Conservation (phyloP, 2,797 vertebrate species). For the Acrocephalus scirpaceus region DNA sequence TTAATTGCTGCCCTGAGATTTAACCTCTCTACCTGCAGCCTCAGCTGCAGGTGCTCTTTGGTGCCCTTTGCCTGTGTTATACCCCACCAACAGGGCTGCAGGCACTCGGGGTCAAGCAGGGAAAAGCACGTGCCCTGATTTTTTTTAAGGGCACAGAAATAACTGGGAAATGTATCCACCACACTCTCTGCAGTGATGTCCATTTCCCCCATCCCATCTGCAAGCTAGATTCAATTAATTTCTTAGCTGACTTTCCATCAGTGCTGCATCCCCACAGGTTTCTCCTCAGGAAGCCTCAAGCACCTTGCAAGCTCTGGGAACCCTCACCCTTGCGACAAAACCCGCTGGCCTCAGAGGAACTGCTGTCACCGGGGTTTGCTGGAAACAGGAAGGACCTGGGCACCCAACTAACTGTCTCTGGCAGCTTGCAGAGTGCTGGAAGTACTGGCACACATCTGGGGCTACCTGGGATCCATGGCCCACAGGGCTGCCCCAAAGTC, state of each 20-base stretch:
- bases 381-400: background rate
- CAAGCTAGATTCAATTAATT: background rate
- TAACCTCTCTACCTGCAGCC: background rate
- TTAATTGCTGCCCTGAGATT: background rate
- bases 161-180: background rate
- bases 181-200: background rate
- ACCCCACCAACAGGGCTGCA: accelerated
- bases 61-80: background rate
- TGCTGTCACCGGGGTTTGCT: background rate
- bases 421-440: background rate
- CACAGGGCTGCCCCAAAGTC: background rate
- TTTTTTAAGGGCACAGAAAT: background rate
- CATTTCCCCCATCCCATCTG: background rate
- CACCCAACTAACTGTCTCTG: accelerated
- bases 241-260: background rate
- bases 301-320: background rate
- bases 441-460: accelerated
- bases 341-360: background rate
- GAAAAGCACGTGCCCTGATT: background rate
- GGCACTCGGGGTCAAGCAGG: background rate
- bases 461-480: background rate
- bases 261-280: background rate
- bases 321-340: accelerated
- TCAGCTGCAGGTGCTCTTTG: background rate
- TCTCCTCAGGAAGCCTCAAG: background rate